Conservation (phyloP, 2,113 vertebrate species). For the Syngnathus typhle region DNA sequence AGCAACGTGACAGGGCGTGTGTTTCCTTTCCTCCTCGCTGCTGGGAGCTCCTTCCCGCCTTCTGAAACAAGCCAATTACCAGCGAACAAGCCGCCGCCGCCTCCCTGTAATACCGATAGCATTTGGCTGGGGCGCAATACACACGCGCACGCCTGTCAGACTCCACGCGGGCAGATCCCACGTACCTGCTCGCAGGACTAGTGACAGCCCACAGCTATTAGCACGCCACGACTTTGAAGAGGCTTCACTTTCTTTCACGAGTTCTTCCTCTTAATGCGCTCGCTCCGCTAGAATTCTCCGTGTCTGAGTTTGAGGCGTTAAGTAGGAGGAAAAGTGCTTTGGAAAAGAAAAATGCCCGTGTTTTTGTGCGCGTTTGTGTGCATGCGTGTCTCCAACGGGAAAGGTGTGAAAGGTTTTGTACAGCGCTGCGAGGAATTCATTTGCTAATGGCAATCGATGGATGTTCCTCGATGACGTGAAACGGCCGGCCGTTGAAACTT, state of each 20-base stretch:
- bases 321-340: conserved; percentile 66
- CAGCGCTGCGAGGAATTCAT: conserved; percentile 39
- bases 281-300: conserved; percentile 55
- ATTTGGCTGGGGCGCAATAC: conserved; percentile 47
- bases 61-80: conserved; percentile 74
- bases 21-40: conserved; percentile 68
- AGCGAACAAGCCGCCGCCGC: conserved; percentile 68
- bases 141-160: conserved; percentile 60
- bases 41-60: conserved; percentile 67
- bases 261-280: conserved; percentile 70
- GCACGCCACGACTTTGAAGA: conserved; percentile 67
- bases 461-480: conserved; percentile 12
- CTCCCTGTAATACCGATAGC: conserved; percentile 68
- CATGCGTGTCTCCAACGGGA: conserved; percentile 42
- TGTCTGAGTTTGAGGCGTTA: conserved; percentile 60
- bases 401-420: conserved; percentile 41
- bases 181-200: conserved; percentile 59
- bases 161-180: conserved; percentile 61
- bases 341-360: conserved; percentile 49
- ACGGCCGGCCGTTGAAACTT: conserved; percentile 20
- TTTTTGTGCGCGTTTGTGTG: conserved; percentile 27
- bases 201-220: conserved; percentile 74
- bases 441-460: conserved; percentile 44
- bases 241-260: conserved; percentile 66
- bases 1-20: conserved; percentile 68